Evolutionary conservation across 2,113 vertebrate species (phyloP), one percentile per base, ranked within the genome.

Genomic region (Lota lota): DNA sequence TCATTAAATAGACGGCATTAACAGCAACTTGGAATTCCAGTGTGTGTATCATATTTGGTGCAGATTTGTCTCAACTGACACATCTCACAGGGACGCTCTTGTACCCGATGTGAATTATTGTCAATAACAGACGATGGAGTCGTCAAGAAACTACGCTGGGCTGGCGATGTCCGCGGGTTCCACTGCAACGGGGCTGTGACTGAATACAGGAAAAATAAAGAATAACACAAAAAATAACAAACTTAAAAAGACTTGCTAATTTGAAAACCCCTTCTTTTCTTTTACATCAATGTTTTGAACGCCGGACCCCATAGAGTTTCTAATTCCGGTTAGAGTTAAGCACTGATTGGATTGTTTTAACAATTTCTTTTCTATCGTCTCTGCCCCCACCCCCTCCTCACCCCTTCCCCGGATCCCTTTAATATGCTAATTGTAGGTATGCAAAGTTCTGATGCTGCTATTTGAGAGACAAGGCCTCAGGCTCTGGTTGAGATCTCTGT

Each of bases 381-480:
- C 40, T 47, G 40, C 40, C 40, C 40, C 40, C 40, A 1, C 40
- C 40, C 40, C 40, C 40, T 47, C 40, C 40, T 47, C 12, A 10
- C 40, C 67, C 51, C 74, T 83, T 88, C 91, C 89, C 85, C 77
- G 12, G 40, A 66, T 66, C 91, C 90, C 92, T 96, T 95, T 97
- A 93, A 89, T 94, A 95, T 97, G 95, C 91, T 95, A 94, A 96
- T 95, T 82, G 83, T 86, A 94, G 93, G 89, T 96, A 94, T 93
- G 94, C 91, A 95, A 93, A 94, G 94, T 94, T 94, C 90, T 90
- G 78, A 91, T 92, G 91, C 93, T 95, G 95, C 95, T 95, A 92
- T 95, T 96, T 94, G 94, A 94, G 94, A 95, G 95, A 94, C 93
- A 89, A 94, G 93, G 93, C 95, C 93, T 87, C 81, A 79, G 94